Base-by-base conservation (phyloP, 2,113 vertebrate species). In the Apus apus region DNA sequence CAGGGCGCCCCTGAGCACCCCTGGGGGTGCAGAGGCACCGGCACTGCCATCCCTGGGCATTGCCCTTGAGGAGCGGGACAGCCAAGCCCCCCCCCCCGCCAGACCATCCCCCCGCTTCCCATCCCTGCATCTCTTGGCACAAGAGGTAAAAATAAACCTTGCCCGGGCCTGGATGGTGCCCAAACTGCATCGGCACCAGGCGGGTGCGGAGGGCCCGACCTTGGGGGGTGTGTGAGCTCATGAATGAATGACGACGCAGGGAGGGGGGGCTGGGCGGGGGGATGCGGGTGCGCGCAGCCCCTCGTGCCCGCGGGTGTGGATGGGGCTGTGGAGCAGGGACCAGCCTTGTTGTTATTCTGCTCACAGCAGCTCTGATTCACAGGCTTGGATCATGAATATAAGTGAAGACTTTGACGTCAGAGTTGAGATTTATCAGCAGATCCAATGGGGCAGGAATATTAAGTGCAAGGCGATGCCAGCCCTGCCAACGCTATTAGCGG, bases 371-470 rank as follows among this genome's bases (percentile, higher is more conserved):
- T 97, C 96, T 97, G 97, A 97, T 97, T 97, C 97, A 97, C 97
- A 97, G 97, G 92, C 97, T 95, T 85, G 96, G 97, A 97, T 97
- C 98, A 97, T 98, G 98, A 98, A 98, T 98, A 97, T 96, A 96
- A 98, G 98, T 96, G 98, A 98, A 97, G 97, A 97, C 97, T 98
- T 98, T 98, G 98, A 98, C 98, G 98, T 98, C 98, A 98, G 98
- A 98, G 96, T 96, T 96, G 98, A 98, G 98, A 98, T 97, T 98
- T 97, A 97, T 98, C 98, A 98, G 97, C 97, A 97, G 97, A 98
- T 97, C 98, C 97, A 97, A 97, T 96, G 97, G 97, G 97, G 96
- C 95, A 97, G 92, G 97, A 97, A 98, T 97, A 98, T 98, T 97
- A 98, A 98, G 97, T 89, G 97, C 97, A 45, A 96, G 97, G 91